These are phyloP conservation scores for Matsumurasca onukii DNA, from an alignment of 1,140 invertebrate genomes.

Conservation along the genomic window DNA sequence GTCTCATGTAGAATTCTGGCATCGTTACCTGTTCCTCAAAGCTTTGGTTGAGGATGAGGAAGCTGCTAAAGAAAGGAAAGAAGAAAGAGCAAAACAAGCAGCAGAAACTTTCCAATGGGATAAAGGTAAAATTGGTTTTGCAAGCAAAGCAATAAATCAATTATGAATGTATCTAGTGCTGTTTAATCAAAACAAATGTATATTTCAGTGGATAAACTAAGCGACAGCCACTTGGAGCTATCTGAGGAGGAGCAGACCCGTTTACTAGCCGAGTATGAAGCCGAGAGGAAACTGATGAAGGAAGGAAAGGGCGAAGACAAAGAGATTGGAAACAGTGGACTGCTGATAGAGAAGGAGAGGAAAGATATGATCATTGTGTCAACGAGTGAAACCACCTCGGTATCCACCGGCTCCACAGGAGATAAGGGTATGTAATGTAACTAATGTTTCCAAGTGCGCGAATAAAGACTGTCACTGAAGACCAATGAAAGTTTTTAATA, in stretches of 20 bases:
- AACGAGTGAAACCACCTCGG: constrained; percentile 13
- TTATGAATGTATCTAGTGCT: not conserved
- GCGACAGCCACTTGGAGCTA: constrained; percentile 38
- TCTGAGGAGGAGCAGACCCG: constrained; percentile 43
- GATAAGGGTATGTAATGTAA: constrained; percentile 33
- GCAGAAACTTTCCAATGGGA: constrained; percentile 41
- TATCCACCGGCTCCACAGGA: constrained; percentile 28
- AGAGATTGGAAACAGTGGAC: constrained; percentile 15
- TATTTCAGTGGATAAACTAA: constrained; percentile 30
- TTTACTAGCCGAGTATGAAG: constrained; percentile 41
- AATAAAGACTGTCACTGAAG: not conserved
- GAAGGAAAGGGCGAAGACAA: constrained; percentile 30
- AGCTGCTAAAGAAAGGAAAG: constrained; percentile 39
- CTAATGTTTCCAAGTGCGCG: no score
- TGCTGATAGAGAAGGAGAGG: constrained; percentile 30
- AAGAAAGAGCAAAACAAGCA: constrained; percentile 38
- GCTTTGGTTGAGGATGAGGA: constrained; percentile 46
- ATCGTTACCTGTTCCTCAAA: constrained; percentile 44
- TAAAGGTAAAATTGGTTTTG: constrained; percentile 39
- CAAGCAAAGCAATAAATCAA: no score
- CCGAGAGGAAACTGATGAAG: constrained; percentile 35
- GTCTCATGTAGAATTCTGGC: constrained; percentile 43
- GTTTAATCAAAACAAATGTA: not conserved
- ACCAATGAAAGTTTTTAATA: not conserved
- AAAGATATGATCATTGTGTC: constrained; percentile 35